A percentile compares a stretch with the other conserved stretches of the same genome.
Evolutionary conservation across 2,797 vertebrate genomes (phyloP).

Genomic region (Sitta carolinensis): DNA sequence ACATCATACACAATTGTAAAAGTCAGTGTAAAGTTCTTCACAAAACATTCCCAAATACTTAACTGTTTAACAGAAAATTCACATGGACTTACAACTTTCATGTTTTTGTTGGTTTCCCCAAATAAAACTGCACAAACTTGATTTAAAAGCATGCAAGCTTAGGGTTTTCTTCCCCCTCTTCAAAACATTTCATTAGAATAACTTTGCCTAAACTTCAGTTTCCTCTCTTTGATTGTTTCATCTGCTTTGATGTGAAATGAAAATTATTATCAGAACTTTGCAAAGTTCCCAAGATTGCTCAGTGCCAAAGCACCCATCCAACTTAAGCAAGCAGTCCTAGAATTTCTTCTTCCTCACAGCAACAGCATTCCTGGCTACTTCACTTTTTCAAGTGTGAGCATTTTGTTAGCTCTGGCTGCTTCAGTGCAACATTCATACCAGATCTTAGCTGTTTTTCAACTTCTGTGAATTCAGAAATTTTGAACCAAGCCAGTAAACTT

Average conservation of each 20-base stretch:
- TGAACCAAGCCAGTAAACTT: background rate
- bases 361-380: background rate
- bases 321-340: background rate
- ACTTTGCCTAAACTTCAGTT: conserved; percentile 41
- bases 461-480: background rate
- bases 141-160: background rate
- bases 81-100: background rate
- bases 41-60: background rate
- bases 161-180: background rate
- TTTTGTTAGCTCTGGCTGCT: background rate
- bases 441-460: background rate
- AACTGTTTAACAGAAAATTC: background rate
- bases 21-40: background rate
- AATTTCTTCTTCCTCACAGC: background rate
- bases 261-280: conserved; percentile 26
- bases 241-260: conserved; percentile 58
- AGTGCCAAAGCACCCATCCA: background rate
- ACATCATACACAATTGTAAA: background rate
- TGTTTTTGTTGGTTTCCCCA: background rate
- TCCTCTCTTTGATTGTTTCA: conserved; percentile 48
- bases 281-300: conserved; percentile 28
- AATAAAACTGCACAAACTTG: background rate
- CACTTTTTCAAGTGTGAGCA: background rate
- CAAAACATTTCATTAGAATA: conserved; percentile 36
- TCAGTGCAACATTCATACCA: background rate